Evolutionary conservation across 1,140 invertebrate genomes (phyloP).

Genomic region (Drosophila trapezifrons): DNA sequence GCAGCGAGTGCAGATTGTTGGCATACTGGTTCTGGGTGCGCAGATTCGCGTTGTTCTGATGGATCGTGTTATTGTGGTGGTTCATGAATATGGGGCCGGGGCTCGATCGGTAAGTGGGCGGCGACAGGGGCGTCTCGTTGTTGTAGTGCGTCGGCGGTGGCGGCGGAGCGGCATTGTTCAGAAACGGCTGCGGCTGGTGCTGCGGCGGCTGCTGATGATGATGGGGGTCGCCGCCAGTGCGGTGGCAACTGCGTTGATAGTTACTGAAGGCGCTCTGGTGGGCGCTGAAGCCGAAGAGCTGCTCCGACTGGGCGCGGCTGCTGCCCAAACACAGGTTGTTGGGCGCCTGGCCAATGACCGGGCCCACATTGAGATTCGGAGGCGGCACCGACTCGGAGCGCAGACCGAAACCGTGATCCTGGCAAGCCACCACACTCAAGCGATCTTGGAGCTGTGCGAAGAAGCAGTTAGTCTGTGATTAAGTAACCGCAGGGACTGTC

Average conservation of each 20-base stretch:
- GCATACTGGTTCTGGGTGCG: conserved; percentile 80
- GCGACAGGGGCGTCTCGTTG: conserved; percentile 76
- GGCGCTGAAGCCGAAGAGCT: conserved; percentile 56
- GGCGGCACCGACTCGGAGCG: conserved; percentile 80
- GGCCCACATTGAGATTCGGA: conserved; percentile 30
- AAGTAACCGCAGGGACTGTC: not conserved
- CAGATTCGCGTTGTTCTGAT: conserved; percentile 80
- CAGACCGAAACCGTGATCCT: conserved; percentile 56
- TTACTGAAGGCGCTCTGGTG: conserved; percentile 73
- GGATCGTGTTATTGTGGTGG: conserved; percentile 83
- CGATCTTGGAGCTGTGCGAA: conserved; percentile 74
- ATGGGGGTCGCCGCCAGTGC: conserved; percentile 44
- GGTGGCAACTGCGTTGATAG: conserved; percentile 72
- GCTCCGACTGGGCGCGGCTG: conserved; percentile 80
- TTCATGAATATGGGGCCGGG: conserved; percentile 83
- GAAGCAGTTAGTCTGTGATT: not conserved
- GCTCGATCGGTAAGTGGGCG: conserved; percentile 65
- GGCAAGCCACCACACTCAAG: conserved; percentile 50
- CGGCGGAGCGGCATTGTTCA: conserved; percentile 66
- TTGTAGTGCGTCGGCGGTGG: conserved; percentile 65
- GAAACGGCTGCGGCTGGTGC: conserved; percentile 51
- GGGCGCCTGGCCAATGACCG: conserved; percentile 34
- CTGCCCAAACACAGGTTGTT: conserved; percentile 70
- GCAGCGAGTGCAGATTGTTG: conserved; percentile 71
- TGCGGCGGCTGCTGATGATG: conserved; percentile 43